Conservation (phyloP, 2,797 vertebrate species). For the Trachurus trachurus region DNA sequence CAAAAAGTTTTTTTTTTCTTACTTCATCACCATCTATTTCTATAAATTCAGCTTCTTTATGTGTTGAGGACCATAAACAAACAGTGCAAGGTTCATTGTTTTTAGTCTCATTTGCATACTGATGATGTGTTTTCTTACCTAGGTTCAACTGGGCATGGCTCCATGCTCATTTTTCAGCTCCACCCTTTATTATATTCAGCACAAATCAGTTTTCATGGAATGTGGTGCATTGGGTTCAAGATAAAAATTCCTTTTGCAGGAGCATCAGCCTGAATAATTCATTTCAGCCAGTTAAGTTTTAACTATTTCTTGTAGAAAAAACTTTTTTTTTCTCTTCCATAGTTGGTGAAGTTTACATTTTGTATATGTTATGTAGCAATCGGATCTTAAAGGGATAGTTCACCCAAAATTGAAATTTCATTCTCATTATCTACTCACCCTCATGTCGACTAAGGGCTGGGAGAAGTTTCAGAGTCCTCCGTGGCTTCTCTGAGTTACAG, state of each 20-base stretch:
- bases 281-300: background rate
- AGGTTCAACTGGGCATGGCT: no score
- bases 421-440: no score
- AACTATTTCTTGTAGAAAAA: background rate
- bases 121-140: background rate
- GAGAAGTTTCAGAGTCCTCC: no score
- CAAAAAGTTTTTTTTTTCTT: conserved; percentile 11
- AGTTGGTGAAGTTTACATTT: background rate
- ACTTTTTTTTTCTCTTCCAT: background rate
- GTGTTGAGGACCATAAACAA: background rate
- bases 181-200: no score
- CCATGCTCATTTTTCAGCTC: background rate
- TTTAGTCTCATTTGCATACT: conserved; percentile 9
- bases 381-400: no score
- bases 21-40: conserved; percentile 13
- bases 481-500: no score
- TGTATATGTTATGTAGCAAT: background rate
- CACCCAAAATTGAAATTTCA: no score
- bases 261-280: background rate
- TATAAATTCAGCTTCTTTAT: conserved; percentile 17
- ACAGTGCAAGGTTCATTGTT: background rate
- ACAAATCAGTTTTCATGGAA: background rate
- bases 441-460: no score
- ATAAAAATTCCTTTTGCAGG: background rate
- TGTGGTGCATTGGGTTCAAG: background rate